Evolutionary conservation across 2,888 invertebrate genomes (phyloP), one percentile per base, ranked within the genome.

Genomic region (Idaea dimidiata): DNA sequence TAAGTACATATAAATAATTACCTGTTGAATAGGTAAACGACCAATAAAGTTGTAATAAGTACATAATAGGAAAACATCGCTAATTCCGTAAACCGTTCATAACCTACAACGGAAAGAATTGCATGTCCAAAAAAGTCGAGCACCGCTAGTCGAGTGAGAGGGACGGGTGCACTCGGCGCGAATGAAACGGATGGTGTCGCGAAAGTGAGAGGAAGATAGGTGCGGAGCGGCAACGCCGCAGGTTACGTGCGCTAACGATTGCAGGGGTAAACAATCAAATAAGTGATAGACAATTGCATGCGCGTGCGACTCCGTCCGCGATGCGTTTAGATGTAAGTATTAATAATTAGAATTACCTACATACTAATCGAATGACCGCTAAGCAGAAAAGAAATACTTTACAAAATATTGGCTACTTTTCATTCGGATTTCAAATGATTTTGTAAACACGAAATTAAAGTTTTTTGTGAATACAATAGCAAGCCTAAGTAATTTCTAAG

Each of bases 171-270:
- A 81, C 69, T 61, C 59, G 61, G 73, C 58, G 66, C 64, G 81
- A 71, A 73, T 65, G 81, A 72, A 86, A 84, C 72, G 71, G 77
- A 65, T 69, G 66, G 67, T 76, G 76, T 83, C 88, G 90, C 88
- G 92, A 91, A 91, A 91, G 92, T 91, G 92, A 92, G 92, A 90
- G 89, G 91, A 89, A 83, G 86, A 88, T 80, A 90, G 64, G 75
- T 73, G 78, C 86, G 79, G 81, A 79, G 81, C 84, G 92, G 92
- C 91, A 91, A 89, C 93, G 77, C 74, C 83, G 87, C 84, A 74
- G 83, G 81, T 86, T 90, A 91, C 89, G 89, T 88, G 87, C 87
- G 86, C 82, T 83, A 77, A 56, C 56, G 73, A 63, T 61, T 63
- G 43, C 83, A 85, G 88, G 87, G 86, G 88, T 90, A 91, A 91